Conservation (phyloP, 2,888 invertebrate genomes). For the Eumacrocentrus americanus region DNA sequence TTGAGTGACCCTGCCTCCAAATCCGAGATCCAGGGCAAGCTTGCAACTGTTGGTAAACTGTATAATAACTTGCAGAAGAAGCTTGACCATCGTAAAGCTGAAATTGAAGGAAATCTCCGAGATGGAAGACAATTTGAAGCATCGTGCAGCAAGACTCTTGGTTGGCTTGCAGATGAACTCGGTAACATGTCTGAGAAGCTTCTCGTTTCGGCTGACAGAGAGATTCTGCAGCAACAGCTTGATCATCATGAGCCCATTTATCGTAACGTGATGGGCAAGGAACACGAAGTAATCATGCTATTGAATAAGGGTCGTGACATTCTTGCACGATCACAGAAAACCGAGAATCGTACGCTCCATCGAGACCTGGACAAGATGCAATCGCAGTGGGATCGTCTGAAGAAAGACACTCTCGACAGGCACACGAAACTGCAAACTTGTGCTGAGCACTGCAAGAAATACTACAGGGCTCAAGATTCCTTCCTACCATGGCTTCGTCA, state of each 20-base stretch:
- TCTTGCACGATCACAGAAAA: constrained; percentile 61
- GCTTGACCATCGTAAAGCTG: constrained; percentile 86
- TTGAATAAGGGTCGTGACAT: constrained; percentile 87
- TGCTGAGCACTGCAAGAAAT: constrained; percentile 86
- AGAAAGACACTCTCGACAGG: constrained; percentile 85
- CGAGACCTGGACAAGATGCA: constrained; percentile 88
- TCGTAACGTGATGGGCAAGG: constrained; percentile 84
- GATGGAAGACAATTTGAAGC: constrained; percentile 92
- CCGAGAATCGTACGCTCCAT: constrained; percentile 70
- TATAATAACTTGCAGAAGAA: constrained; percentile 89
- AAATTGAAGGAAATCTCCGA: constrained; percentile 83
- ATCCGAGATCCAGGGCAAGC: constrained; percentile 88
- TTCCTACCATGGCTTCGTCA: constrained; percentile 89
- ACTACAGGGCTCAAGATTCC: constrained; percentile 81
- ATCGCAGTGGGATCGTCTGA: constrained; percentile 89
- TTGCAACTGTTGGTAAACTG: constrained; percentile 84
- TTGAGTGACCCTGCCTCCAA: constrained; percentile 89
- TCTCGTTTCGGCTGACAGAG: constrained; percentile 84
- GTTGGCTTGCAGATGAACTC: constrained; percentile 86
- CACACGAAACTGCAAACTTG: constrained; percentile 87
- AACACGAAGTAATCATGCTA: constrained; percentile 93
- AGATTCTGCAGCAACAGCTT: constrained; percentile 83
- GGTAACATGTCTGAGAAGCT: constrained; percentile 77
- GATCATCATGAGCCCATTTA: constrained; percentile 89
- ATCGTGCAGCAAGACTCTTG: constrained; percentile 84